Percentiles rank a stretch among this genome's conserved stretches.
These are phyloP conservation scores for human DNA, from an alignment of 2,113 vertebrate genomes.

Conservation along the genomic window GRCh38 chr4:46329001-46329500, in stretches of 20 bases:
- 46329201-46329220: not conserved
- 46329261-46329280: too few relatives aligned
- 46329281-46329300: not conserved
- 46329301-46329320: not conserved
- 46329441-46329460: not conserved
- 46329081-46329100: not conserved
- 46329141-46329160: not conserved
- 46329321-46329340: not conserved
- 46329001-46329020: not conserved
- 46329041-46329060: not conserved
- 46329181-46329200: not conserved
- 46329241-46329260: not conserved
- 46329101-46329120: not conserved
- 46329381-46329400: not conserved
- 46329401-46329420: not conserved
- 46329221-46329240: not conserved
- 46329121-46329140: not conserved
- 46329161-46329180: too few relatives aligned
- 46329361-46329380: not conserved
- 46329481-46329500: accelerated
- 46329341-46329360: not conserved
- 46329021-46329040: not conserved
- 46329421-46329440: not conserved
- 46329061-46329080: not conserved
- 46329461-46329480: not conserved